Percentiles rank a stretch among this genome's conserved stretches.
phyloP scores from a whole-genome alignment of 2,113 vertebrate species.

The Alethe diademata region DNA sequence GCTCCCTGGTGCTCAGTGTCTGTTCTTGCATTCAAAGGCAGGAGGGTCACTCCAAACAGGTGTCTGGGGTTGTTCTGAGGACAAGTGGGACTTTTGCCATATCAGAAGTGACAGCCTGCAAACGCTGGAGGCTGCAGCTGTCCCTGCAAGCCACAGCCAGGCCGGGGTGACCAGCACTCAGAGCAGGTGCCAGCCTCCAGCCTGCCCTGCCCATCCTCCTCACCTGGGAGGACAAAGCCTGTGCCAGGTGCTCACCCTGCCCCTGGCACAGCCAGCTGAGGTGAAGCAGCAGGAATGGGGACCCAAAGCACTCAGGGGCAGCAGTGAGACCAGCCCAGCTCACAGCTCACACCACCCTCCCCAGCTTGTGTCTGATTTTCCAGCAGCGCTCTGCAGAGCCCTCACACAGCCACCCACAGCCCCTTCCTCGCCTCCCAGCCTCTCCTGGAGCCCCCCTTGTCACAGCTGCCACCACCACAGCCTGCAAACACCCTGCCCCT shows the following conservation, averaged over 20 bases:
- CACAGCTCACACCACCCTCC: not conserved
- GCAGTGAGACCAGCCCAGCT: not conserved
- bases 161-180: not conserved
- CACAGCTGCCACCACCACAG: not conserved
- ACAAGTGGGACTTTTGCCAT: fast-evolving
- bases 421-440: not conserved
- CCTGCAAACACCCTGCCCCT: not conserved
- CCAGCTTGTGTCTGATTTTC: fast-evolving
- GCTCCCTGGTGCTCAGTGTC: fast-evolving
- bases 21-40: not conserved
- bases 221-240: not conserved
- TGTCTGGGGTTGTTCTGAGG: not conserved
- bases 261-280: not conserved
- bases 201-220: not conserved
- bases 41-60: not conserved
- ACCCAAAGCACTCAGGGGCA: not conserved
- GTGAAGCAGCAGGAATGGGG: not conserved
- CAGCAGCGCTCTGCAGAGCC: not conserved
- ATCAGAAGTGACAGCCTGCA: not conserved
- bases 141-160: not conserved
- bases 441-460: not conserved
- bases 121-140: not conserved
- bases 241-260: not conserved
- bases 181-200: not conserved
- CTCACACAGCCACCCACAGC: not conserved